Percentiles rank a stretch among this genome's conserved stretches.
Conservation (phyloP, 2,797 vertebrate species). For the Syngnathus acus region DNA sequence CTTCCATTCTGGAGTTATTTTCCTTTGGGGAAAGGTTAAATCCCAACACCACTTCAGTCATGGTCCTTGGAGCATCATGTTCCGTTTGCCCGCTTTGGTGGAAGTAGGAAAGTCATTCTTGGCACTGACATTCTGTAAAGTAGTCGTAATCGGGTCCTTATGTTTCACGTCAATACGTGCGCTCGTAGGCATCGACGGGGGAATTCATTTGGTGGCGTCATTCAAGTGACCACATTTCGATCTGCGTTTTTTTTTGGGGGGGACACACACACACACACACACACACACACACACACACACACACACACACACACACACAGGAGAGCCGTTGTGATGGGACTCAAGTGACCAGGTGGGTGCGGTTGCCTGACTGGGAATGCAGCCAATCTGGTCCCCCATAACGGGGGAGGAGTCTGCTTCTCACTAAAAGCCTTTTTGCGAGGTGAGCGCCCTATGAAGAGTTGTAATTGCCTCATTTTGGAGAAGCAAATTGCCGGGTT, state of each 20-base stretch:
- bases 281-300: too few species aligned
- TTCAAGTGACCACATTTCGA: constrained; percentile 38
- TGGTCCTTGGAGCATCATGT: constrained; percentile 15
- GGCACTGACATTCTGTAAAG: constrained; percentile 21
- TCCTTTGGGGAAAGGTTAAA: constrained; percentile 32
- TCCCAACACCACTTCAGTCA: constrained; percentile 30
- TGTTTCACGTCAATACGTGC: constrained; percentile 24
- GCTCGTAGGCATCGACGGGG: constrained; percentile 22
- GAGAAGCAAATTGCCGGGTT: constrained; percentile 55
- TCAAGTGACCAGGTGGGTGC: constrained; percentile 37
- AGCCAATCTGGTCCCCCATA: constrained; percentile 40
- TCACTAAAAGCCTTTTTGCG: constrained; percentile 54
- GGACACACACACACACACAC: too few species aligned
- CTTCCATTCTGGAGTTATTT: constrained; percentile 20
- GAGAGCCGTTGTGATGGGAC: constrained; percentile 10
- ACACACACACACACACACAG: too few species aligned
- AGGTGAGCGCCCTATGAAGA: constrained; percentile 58
- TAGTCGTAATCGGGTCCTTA: constrained; percentile 19
- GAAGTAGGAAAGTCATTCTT: constrained; percentile 11
- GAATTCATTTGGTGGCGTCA: constrained; percentile 20
- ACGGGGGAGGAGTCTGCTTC: constrained; percentile 34
- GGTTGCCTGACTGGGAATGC: constrained; percentile 40
- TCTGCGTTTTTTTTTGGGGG: too few species aligned
- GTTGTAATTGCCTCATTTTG: constrained; percentile 65
- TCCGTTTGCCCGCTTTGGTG: constrained; percentile 14